A percentile compares a stretch with the other conserved stretches of the same genome.
Conservation (phyloP, 2,888 invertebrate genomes). For the Oithona nana region DNA sequence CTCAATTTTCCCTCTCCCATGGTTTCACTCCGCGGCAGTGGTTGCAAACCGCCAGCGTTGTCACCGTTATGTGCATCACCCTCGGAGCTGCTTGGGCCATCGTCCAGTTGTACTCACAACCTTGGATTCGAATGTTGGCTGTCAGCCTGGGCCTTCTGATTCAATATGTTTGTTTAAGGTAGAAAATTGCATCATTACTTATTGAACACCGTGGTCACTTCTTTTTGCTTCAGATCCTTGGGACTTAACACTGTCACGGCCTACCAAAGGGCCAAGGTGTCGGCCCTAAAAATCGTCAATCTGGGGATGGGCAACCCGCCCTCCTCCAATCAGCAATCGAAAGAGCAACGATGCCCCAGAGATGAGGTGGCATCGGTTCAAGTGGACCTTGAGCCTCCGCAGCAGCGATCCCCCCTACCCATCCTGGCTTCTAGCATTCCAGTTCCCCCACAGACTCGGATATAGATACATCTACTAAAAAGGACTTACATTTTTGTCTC, state of each 20-base stretch:
- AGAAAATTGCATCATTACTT: too few relatives aligned
- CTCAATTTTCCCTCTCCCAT: constrained; percentile 52
- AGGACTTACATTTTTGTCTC: too few relatives aligned
- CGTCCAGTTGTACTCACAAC: constrained; percentile 54
- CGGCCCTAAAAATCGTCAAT: constrained; percentile 53
- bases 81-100: constrained; percentile 58
- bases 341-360: too few relatives aligned
- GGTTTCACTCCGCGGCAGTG: constrained; percentile 65
- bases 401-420: too few relatives aligned
- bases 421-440: too few relatives aligned
- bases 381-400: too few relatives aligned
- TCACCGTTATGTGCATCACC: constrained; percentile 55
- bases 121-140: constrained; percentile 55
- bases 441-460: too few relatives aligned
- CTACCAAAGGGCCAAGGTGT: constrained; percentile 76
- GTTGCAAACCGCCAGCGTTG: constrained; percentile 57
- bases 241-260: constrained; percentile 70
- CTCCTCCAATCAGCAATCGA: too few relatives aligned
- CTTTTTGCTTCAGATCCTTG: constrained; percentile 59
- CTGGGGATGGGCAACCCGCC: neutral
- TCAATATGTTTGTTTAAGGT: constrained; percentile 66
- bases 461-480: too few relatives aligned
- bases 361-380: too few relatives aligned
- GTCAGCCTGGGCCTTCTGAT: constrained; percentile 61
- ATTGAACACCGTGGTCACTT: too few relatives aligned